Conservation (phyloP, 2,888 invertebrate genomes). For the Lithophane ornitopus region DNA sequence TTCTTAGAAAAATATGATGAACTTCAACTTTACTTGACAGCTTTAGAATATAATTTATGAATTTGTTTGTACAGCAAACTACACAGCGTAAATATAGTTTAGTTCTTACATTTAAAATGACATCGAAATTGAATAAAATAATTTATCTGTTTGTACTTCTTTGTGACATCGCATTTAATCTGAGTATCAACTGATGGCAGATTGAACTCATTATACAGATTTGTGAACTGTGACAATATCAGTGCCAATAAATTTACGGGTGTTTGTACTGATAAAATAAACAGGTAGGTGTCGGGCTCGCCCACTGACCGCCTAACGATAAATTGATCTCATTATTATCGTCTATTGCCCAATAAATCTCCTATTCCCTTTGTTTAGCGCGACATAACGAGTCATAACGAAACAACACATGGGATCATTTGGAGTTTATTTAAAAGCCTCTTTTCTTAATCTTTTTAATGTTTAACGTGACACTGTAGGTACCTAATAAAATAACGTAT, state of each 20-base stretch:
- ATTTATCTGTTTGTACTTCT: constrained; percentile 29
- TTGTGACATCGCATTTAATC: constrained; percentile 69
- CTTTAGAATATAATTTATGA: constrained; percentile 22
- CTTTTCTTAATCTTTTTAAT: background rate
- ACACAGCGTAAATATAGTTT: background rate
- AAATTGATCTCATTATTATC: constrained; percentile 65
- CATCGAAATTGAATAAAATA: constrained; percentile 16
- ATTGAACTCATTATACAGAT: constrained; percentile 83
- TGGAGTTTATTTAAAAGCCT: constrained; percentile 10
- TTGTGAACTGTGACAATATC: constrained; percentile 82
- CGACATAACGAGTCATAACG: constrained; percentile 39
- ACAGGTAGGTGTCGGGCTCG: constrained; percentile 72
- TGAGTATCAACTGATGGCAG: constrained; percentile 75
- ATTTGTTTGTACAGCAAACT: constrained; percentile 24
- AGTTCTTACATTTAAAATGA: background rate
- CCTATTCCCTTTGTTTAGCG: constrained; percentile 43
- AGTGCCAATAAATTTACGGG: constrained; percentile 81
- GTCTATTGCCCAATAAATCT: constrained; percentile 56
- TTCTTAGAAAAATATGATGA: constrained; percentile 30
- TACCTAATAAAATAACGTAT: background rate
- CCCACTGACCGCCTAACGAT: constrained; percentile 63
- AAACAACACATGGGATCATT: constrained; percentile 17
- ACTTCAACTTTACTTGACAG: constrained; percentile 21
- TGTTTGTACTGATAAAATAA: constrained; percentile 81
- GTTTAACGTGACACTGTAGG: background rate